Evolutionary conservation across 2,888 invertebrate genomes (phyloP).

Genomic region (Drosophila nr. perissopoda): DNA sequence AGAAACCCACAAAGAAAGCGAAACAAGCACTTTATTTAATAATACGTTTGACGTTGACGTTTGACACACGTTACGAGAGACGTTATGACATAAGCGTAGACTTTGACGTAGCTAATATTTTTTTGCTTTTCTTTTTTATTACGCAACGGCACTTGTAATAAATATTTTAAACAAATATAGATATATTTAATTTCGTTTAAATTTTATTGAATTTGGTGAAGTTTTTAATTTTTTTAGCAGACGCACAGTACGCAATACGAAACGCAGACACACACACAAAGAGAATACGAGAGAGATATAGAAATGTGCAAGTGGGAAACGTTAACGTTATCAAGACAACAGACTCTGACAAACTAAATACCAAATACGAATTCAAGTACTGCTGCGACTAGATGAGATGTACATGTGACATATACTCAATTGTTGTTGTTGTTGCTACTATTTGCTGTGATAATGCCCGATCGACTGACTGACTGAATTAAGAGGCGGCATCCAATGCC

Average conservation of each 20-base stretch:
- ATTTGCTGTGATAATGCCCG: conserved; percentile 49
- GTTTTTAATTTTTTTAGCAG: conserved; percentile 18
- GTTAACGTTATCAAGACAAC: conserved; percentile 84
- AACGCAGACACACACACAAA: conserved; percentile 52
- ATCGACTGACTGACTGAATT: conserved; percentile 52
- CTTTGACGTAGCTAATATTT: conserved; percentile 35
- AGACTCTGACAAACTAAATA: conserved; percentile 84
- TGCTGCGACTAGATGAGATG: conserved; percentile 5
- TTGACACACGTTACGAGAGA: conserved; percentile 63
- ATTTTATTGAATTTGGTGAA: conserved; percentile 10
- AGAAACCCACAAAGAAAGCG: conserved; percentile 69
- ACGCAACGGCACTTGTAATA: conserved; percentile 61
- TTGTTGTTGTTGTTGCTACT: conserved; percentile 18
- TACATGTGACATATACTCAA: conserved; percentile 41
- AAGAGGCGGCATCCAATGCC: conserved; percentile 60
- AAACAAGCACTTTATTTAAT: conserved; percentile 56
- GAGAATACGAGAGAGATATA: conserved; percentile 51
- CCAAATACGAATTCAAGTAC: conserved; percentile 26
- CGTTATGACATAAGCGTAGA: conserved; percentile 73
- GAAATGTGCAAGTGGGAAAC: conserved; percentile 65
- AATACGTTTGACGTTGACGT: conserved; percentile 42
- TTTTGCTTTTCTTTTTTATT: conserved; percentile 23
- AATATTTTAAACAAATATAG: conserved; percentile 1
- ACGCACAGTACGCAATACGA: conserved; percentile 57
- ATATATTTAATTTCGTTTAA: conserved; percentile 8